phyloP scores from a whole-genome alignment of 64 coral and sea anemone species.

The Dendronephthya gigantea region DNA sequence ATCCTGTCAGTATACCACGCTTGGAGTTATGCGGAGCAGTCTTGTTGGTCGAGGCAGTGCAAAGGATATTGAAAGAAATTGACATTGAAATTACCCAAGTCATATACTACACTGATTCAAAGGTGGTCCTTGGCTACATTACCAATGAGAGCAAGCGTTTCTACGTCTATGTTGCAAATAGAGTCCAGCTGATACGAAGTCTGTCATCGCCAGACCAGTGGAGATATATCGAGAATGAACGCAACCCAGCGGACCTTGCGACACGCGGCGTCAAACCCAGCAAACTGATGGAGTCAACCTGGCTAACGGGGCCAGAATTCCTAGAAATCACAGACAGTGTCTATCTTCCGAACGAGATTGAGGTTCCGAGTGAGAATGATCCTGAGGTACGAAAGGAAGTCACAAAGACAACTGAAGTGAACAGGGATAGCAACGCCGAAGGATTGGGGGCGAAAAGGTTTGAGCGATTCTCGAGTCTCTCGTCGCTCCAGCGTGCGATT shows the following conservation, averaged over 20 bases:
- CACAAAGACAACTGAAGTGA: neutral
- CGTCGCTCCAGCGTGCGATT: neutral
- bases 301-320: neutral
- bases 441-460: neutral
- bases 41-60: neutral
- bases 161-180: constrained; percentile 30
- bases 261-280: neutral
- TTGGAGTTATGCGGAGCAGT: constrained; percentile 22
- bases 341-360: neutral
- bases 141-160: constrained; percentile 19
- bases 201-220: neutral
- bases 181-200: constrained; percentile 6
- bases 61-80: constrained; percentile 31
- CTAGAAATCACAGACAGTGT: neutral
- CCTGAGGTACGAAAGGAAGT: neutral
- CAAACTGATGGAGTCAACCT: neutral
- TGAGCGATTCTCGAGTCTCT: neutral
- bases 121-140: constrained; percentile 30
- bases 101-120: constrained; percentile 28
- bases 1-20: too few species aligned
- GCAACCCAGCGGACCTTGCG: neutral
- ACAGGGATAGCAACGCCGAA: neutral
- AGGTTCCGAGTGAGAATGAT: neutral
- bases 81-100: constrained; percentile 19
- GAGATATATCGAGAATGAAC: neutral